Percentiles rank a stretch among this genome's conserved stretches.
Conservation (phyloP, 2,888 invertebrate species). For the Polydrusus cervinus region DNA sequence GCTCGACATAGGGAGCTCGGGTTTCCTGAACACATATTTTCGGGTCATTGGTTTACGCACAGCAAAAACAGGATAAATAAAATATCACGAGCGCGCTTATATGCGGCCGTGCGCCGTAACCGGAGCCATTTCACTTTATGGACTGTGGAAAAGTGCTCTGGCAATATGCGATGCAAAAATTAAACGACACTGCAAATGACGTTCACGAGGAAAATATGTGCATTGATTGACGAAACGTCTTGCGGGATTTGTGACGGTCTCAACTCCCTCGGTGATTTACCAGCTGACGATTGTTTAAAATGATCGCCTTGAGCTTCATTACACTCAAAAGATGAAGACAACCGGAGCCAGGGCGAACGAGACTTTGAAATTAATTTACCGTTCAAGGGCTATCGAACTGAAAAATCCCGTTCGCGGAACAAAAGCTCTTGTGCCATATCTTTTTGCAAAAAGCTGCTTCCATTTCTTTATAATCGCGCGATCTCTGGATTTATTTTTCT, state of each 20-base stretch:
- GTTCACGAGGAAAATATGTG: conserved; percentile 53
- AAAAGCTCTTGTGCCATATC: conserved; percentile 47
- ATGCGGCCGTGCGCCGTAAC: conserved; percentile 40
- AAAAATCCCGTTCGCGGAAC: conserved; percentile 51
- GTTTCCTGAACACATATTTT: conserved; percentile 66
- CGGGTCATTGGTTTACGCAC: conserved; percentile 68
- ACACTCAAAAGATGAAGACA: conserved; percentile 54
- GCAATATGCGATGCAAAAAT: conserved; percentile 68
- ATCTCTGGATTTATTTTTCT: conserved; percentile 29
- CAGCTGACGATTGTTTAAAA: conserved; percentile 52
- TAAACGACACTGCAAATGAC: conserved; percentile 65
- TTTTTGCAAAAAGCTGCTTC: conserved; percentile 41
- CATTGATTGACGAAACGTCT: conserved; percentile 53
- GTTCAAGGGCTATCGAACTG: conserved; percentile 54
- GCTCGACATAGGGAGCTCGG: conserved; percentile 37
- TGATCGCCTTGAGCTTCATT: conserved; percentile 54
- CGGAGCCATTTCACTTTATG: conserved; percentile 66
- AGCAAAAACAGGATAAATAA: conserved; percentile 67
- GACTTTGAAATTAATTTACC: conserved; percentile 54
- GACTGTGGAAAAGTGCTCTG: conserved; percentile 66
- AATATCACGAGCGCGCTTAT: conserved; percentile 65
- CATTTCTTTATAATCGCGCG: conserved; percentile 32
- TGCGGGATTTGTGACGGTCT: conserved; percentile 34
- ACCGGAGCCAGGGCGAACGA: conserved; percentile 44
- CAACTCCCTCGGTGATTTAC: conserved; percentile 42